Evolutionary conservation across 2,113 vertebrate species (phyloP), one percentile per base, ranked within the genome.

Genomic region (Macrotus californicus): DNA sequence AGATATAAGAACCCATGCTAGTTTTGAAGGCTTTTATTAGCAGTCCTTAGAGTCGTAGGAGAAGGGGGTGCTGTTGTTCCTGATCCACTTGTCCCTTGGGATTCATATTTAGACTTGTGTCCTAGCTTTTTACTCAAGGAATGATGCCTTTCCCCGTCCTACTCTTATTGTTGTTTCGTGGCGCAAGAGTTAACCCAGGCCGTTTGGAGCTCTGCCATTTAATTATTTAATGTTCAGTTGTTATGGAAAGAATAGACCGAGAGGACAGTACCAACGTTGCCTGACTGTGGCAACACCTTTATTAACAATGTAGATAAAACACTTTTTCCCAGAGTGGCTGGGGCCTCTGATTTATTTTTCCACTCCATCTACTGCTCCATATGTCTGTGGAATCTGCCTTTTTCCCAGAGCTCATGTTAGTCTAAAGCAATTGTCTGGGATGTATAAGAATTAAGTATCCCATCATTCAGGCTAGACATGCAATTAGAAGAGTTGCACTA

Each of bases 381-480:
- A 99, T 99, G 99, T 99, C 98, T 99, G 98, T 98, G 97, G 98
- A 98, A 98, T 98, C 98, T 98, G 98, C 98, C 97, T 98, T 98
- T 98, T 98, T 99, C 99, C 98, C 98, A 98, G 98, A 98, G 98
- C 98, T 99, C 98, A 98, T 98, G 98, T 99, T 99, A 98, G 98
- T 98, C 98, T 98, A 99, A 99, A 99, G 99, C 99, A 99, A 99
- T 99, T 99, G 99, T 99, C 99, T 99, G 98, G 98, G 99, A 99
- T 99, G 98, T 99, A 98, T 99, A 99, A 98, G 98, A 99, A 99
- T 99, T 99, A 99, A 99, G 98, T 99, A 99, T 99, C 98, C 99
- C 99, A 99, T 99, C 99, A 99, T 99, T 99, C 99, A 99, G 99
- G 95, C 97, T 98, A 99, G 99, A 99, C 99, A 99, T 99, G 99